A percentile compares a stretch with the other conserved stretches of the same genome.
Conservation (phyloP, 1,140 invertebrate genomes). For the Nomia melanderi region DNA sequence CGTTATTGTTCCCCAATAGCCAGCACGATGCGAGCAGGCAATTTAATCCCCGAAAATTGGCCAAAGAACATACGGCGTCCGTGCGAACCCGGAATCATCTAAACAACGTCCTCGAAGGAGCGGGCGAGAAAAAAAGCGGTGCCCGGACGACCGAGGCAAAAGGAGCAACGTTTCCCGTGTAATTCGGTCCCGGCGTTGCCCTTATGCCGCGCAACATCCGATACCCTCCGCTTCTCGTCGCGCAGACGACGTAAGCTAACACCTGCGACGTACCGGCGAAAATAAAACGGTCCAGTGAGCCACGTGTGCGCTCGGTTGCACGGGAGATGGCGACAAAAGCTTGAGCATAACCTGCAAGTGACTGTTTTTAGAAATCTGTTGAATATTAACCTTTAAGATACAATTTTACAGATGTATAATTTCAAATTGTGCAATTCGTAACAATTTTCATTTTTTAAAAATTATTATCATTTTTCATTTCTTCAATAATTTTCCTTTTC, state of each 20-base stretch:
- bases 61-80: neutral
- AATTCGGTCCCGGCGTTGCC: slow-evolving; percentile 65
- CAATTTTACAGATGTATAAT: too few relatives aligned
- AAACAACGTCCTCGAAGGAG: neutral
- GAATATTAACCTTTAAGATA: too few relatives aligned
- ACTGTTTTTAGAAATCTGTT: neutral
- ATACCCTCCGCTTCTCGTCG: slow-evolving; percentile 50
- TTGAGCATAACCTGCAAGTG: neutral
- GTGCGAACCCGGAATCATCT: slow-evolving; percentile 34
- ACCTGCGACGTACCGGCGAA: slow-evolving; percentile 60
- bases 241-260: slow-evolving; percentile 65
- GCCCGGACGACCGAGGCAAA: slow-evolving; percentile 9
- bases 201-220: slow-evolving; percentile 69
- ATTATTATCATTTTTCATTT: too few relatives aligned
- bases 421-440: too few relatives aligned
- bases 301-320: neutral
- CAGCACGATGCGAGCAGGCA: neutral
- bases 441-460: too few relatives aligned
- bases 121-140: neutral
- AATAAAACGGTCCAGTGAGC: slow-evolving; percentile 62
- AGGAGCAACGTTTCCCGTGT: slow-evolving; percentile 58
- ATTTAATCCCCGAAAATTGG: slow-evolving; percentile 14
- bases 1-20: too few relatives aligned
- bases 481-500: too few relatives aligned
- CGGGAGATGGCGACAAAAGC: neutral